These are phyloP conservation scores for Chiloscyllium plagiosum DNA, from an alignment of 2,113 vertebrate genomes.

Conservation along the genomic window DNA sequence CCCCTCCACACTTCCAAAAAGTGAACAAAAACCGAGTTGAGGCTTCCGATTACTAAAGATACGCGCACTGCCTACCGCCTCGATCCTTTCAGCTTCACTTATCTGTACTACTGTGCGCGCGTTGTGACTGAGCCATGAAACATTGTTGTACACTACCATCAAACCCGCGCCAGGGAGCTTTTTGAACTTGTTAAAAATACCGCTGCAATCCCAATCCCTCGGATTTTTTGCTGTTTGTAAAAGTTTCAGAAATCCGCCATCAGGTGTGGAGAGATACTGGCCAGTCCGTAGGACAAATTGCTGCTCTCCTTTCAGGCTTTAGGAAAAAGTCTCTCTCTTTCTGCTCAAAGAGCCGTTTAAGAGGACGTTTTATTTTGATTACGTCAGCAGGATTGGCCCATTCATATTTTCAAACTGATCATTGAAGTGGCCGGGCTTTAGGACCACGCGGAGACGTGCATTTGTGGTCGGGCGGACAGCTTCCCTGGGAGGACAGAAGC, in stretches of 20 bases:
- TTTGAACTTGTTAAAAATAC: not conserved
- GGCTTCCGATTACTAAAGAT: not conserved
- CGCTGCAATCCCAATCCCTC: not conserved
- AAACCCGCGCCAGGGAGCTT: not conserved
- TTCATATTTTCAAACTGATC: slow-evolving; percentile 22
- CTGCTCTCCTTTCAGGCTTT: not conserved
- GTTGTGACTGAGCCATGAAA: not conserved
- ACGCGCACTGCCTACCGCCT: not conserved
- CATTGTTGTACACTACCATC: not conserved
- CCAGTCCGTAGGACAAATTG: too few species aligned
- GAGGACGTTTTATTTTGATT: not conserved
- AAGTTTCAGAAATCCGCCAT: not conserved
- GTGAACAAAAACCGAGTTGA: not conserved
- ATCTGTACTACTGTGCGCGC: not conserved
- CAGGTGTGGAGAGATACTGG: not conserved
- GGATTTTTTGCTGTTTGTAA: not conserved
- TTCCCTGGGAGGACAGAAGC: not conserved
- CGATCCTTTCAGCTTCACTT: not conserved
- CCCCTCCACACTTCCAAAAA: not conserved
- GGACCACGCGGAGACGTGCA: not conserved
- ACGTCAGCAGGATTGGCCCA: slow-evolving; percentile 28
- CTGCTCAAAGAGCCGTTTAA: not conserved
- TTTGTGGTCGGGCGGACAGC: not conserved
- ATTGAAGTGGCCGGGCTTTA: not conserved
- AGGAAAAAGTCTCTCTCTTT: not conserved